Percentiles rank a stretch among this genome's conserved stretches.
These are phyloP conservation scores for Eclectus roratus DNA, from an alignment of 2,113 vertebrate species.

Conservation along the genomic window DNA sequence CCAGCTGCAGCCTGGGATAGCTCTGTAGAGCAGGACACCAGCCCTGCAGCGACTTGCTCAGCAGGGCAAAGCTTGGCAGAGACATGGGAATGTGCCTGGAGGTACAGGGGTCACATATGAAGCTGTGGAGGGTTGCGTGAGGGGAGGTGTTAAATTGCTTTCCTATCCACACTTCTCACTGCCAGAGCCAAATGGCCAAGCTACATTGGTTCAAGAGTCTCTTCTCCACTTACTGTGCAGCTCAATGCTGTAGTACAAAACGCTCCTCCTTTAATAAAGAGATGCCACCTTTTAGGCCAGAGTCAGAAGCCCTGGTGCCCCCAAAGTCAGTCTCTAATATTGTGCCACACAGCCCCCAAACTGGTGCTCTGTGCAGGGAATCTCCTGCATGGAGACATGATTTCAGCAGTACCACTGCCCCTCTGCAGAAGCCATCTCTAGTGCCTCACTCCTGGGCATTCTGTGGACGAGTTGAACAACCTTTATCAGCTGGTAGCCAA, in stretches of 20 bases:
- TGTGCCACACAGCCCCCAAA: background rate
- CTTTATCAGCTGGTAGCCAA: background rate
- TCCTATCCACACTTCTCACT: background rate
- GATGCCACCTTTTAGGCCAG: background rate
- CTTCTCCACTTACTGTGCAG: background rate
- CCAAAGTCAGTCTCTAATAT: background rate
- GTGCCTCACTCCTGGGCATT: background rate
- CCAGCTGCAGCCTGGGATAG: background rate
- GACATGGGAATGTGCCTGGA: background rate
- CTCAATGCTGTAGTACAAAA: background rate
- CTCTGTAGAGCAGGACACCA: background rate
- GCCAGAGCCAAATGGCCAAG: background rate
- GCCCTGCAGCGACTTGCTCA: background rate
- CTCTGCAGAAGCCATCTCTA: background rate
- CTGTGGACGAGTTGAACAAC: background rate
- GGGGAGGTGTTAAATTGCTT: background rate
- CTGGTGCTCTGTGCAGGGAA: background rate
- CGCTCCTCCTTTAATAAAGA: background rate
- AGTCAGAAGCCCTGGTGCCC: background rate
- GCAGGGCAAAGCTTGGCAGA: slow-evolving; percentile 2
- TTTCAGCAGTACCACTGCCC: background rate
- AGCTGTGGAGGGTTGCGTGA: background rate
- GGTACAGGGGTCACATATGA: background rate
- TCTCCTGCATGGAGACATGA: rapidly evolving
- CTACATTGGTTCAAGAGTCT: background rate